Evolutionary conservation across 2,797 vertebrate genomes (phyloP).

Genomic region (Cryptoprocta ferox): DNA sequence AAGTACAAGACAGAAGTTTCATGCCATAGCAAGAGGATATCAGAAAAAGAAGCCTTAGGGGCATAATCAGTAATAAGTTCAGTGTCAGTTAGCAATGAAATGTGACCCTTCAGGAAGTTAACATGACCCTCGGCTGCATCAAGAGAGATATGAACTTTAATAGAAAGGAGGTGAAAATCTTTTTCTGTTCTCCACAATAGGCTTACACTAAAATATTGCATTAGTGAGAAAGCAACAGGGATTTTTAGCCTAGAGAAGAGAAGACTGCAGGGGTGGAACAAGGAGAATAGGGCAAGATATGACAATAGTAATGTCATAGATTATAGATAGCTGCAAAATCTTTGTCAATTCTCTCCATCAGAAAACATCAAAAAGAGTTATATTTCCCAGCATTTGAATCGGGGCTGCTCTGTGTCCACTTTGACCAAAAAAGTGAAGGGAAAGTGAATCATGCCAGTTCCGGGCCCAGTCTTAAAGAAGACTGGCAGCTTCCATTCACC

Average conservation of each 20-base stretch:
- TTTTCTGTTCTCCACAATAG: not conserved
- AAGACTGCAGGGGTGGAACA: not conserved
- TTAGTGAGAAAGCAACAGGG: not conserved
- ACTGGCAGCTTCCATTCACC: not conserved
- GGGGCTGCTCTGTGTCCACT: not conserved
- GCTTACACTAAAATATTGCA: slow-evolving; percentile 5
- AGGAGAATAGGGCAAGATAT: no score
- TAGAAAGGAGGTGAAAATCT: not conserved
- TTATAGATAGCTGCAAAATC: not conserved
- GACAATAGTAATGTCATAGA: no score
- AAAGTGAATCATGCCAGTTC: not conserved
- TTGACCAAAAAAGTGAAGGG: not conserved
- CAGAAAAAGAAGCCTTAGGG: not conserved
- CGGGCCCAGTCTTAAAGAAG: not conserved
- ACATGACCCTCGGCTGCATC: not conserved
- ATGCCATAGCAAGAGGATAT: not conserved
- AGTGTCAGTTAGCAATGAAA: not conserved
- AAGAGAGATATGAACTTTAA: not conserved
- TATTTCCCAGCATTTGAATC: not conserved
- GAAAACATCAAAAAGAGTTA: not conserved
- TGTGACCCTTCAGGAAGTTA: not conserved
- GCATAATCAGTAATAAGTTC: not conserved
- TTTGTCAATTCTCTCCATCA: not conserved
- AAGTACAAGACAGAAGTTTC: not conserved
- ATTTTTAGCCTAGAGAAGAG: not conserved